Conservation (phyloP, 2,797 vertebrate genomes). For the Sciaenops ocellatus region DNA sequence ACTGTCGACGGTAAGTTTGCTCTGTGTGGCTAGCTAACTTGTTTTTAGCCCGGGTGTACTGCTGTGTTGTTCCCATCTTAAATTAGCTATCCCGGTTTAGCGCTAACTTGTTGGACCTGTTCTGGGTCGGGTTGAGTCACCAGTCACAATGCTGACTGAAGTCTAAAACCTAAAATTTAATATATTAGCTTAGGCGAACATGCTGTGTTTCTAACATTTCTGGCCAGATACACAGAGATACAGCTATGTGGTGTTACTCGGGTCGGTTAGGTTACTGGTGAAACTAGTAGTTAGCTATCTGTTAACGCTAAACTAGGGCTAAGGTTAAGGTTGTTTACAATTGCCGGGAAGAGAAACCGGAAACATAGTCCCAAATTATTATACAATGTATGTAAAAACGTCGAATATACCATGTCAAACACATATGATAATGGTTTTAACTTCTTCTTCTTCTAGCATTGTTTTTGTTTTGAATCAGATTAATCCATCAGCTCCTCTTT, state of each 20-base stretch:
- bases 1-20: constrained; percentile 94
- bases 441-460: too few relatives aligned
- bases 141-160: background rate
- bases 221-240: background rate
- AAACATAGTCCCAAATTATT: background rate
- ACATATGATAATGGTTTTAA: background rate
- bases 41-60: constrained; percentile 66
- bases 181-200: background rate
- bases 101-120: constrained; percentile 66
- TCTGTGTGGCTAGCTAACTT: constrained; percentile 72
- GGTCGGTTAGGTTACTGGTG: background rate
- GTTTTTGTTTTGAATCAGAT: background rate
- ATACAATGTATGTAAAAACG: background rate
- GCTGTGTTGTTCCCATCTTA: constrained; percentile 31
- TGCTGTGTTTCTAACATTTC: background rate
- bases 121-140: constrained; percentile 46
- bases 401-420: background rate
- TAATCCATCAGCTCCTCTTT: background rate
- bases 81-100: background rate
- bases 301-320: background rate
- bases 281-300: background rate
- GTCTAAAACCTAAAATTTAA: constrained; percentile 11
- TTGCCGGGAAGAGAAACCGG: background rate
- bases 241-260: background rate
- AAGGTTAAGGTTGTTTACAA: background rate